phyloP scores from a whole-genome alignment of 1,140 invertebrate species.

The Sitophilus oryzae region DNA sequence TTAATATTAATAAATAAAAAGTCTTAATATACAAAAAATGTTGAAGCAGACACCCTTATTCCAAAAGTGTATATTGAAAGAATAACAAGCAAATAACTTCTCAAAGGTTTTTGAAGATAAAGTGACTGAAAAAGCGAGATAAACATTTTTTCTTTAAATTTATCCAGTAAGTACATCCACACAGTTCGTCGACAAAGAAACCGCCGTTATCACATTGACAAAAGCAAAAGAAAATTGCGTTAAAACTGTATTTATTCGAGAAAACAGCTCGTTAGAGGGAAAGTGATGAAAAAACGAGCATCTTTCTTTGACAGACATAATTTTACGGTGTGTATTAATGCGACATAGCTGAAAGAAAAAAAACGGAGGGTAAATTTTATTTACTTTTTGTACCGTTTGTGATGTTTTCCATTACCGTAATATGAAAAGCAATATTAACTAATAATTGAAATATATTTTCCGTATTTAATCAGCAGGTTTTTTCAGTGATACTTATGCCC shows the following conservation, averaged over 20 bases:
- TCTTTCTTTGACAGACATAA: neutral
- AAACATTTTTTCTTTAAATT: neutral
- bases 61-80: no score
- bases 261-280: neutral
- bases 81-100: no score
- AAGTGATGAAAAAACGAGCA: neutral
- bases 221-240: neutral
- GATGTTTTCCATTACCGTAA: neutral
- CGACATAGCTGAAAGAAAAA: neutral
- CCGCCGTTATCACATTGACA: neutral
- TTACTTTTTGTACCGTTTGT: neutral
- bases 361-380: neutral
- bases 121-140: neutral
- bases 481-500: no score
- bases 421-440: no score
- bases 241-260: neutral
- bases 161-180: neutral
- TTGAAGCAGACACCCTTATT: no score
- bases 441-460: no score
- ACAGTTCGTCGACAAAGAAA: neutral
- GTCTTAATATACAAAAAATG: no score
- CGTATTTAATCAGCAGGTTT: no score
- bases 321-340: neutral
- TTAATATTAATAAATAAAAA: no score
- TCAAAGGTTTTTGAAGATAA: no score